Evolutionary conservation across 2,888 invertebrate genomes (phyloP).

Genomic region (Synergus japonicus): DNA sequence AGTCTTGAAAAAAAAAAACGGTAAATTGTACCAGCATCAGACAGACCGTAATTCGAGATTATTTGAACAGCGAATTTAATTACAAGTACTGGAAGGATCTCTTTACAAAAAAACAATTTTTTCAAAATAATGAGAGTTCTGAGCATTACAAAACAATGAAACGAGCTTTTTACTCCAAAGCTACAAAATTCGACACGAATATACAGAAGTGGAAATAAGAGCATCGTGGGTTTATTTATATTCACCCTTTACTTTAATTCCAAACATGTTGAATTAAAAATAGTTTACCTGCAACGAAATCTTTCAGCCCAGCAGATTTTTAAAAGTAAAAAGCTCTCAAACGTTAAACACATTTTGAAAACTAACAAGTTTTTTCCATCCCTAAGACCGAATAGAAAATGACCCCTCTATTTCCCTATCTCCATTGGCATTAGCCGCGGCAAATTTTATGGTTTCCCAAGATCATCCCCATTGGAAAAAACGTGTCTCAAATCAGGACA

Average conservation of each 20-base stretch:
- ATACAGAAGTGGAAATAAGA: neutral
- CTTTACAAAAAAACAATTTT: neutral
- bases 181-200: neutral
- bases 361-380: neutral
- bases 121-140: neutral
- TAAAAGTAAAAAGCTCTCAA: too few relatives aligned
- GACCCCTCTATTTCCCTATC: neutral
- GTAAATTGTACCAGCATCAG: too few relatives aligned
- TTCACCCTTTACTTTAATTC: too few relatives aligned
- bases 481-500: neutral
- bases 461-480: constrained; percentile 4
- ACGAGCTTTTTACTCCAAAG: neutral
- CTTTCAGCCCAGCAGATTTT: too few relatives aligned
- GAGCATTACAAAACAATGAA: neutral
- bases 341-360: too few relatives aligned
- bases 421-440: neutral
- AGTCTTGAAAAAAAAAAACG: too few relatives aligned
- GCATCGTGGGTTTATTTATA: neutral
- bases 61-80: neutral
- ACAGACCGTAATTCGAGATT: neutral
- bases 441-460: constrained; percentile 13
- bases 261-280: too few relatives aligned
- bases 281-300: too few relatives aligned
- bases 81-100: neutral
- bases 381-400: neutral